Conservation (phyloP, 2,113 vertebrate genomes). For the Gallinago undulata region DNA sequence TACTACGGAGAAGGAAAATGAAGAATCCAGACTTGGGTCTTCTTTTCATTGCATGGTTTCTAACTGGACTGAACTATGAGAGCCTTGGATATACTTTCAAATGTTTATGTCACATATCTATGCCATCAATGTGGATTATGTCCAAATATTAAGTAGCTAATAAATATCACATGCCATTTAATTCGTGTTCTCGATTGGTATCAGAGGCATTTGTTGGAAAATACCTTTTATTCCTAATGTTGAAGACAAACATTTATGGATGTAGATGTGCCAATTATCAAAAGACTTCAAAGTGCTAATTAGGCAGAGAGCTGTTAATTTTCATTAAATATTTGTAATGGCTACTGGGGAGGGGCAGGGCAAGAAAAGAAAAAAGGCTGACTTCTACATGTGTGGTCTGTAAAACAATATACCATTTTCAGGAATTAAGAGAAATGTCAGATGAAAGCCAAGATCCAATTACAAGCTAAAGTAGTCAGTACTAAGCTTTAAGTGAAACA, state of each 20-base stretch:
- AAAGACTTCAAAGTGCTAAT: background rate
- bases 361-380: background rate
- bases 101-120: background rate
- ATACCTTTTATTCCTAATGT: background rate
- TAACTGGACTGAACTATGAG: background rate
- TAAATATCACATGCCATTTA: background rate
- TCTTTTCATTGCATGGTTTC: background rate
- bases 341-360: background rate
- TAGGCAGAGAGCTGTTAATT: background rate
- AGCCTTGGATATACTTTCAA: background rate
- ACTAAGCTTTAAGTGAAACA: background rate
- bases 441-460: background rate
- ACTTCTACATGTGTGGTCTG: background rate
- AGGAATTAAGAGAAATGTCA: background rate
- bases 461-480: background rate
- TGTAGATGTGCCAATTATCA: background rate
- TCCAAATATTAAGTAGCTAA: background rate
- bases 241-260: background rate
- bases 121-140: background rate
- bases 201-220: background rate
- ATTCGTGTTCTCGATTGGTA: background rate
- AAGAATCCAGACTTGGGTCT: background rate
- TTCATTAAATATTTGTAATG: background rate
- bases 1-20: background rate
- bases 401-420: background rate